Conservation (phyloP, 2,113 vertebrate species). For the Castor canadensis region DNA sequence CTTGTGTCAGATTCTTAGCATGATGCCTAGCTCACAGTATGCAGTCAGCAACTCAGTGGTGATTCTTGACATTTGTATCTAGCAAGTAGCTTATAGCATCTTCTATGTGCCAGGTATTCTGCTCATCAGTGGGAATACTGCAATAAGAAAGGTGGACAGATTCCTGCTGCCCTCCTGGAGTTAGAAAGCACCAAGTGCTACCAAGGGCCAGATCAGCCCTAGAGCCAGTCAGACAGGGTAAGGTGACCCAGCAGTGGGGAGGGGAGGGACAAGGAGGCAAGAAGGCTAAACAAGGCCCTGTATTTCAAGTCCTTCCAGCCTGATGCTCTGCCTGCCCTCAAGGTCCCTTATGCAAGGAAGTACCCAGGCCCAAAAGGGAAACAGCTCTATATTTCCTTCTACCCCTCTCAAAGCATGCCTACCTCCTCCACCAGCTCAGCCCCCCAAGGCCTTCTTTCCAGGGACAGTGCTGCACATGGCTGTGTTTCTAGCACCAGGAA, state of each 20-base stretch:
- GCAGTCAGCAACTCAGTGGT: neutral
- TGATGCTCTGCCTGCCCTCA: neutral
- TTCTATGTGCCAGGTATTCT: neutral
- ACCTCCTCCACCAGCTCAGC: neutral
- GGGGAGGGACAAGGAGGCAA: neutral
- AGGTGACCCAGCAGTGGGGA: neutral
- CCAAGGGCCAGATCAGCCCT: neutral
- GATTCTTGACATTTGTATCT: neutral
- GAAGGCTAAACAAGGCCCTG: neutral
- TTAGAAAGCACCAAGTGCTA: neutral
- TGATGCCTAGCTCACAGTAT: fast-evolving
- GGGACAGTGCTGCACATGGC: neutral
- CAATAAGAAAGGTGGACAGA: neutral
- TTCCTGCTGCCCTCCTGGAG: neutral
- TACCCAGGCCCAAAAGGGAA: fast-evolving
- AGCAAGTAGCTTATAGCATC: neutral
- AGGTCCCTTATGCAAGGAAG: fast-evolving
- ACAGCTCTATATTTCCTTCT: neutral
- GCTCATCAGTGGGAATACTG: neutral
- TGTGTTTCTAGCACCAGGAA: fast-evolving
- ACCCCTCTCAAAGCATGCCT: fast-evolving
- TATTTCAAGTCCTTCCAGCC: fast-evolving
- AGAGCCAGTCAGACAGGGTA: neutral
- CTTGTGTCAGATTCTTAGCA: neutral
- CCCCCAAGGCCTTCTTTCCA: too few relatives aligned